Base-by-base conservation (phyloP, 1,140 invertebrate genomes). In the Tetragonula clypearis region DNA sequence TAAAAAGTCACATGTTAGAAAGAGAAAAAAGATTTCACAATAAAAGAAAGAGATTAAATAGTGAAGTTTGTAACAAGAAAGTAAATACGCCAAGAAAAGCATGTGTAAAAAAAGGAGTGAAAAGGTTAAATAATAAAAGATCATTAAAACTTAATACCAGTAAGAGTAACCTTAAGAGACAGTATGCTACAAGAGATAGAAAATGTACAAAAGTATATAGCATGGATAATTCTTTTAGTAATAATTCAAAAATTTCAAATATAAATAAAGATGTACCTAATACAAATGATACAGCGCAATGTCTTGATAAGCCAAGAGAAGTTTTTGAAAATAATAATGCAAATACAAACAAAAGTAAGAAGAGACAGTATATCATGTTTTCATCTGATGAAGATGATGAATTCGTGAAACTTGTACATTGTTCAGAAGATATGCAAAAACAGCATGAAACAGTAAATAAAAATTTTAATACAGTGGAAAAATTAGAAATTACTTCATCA, bases 351-450 rank as follows among this genome's bases (percentile, higher is more conserved):
- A 69, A 26, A 2, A 5, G 15, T 11, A 30, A 30, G 8, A 26
- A 15, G 19, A 58, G 30, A 73, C 26, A 21, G 14, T 2, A 15
- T 35, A 15, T 15, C 11, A 0, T 19, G n/a, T 8, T 78, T 14
- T 60, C 26, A 0, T 78, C 35, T 1, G 82, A 84, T 0, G 65
- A 69, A 8, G 56, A 71, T 12, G 21, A 75, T 35, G 81, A 23
- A 14, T 69, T 77, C 23, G 5, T 69, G 30, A 69, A 83, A 4
- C 35, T 78, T 69, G 19, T 78, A 78, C 14, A 56, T 19, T 41
- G 23, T 41, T 26, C 21, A 60, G 12, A 60, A 71, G 17, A 41
- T 21, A 21, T 12, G 53, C 17, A 17, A 8, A 53, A 30, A 23
- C 19, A 9, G 30, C n/a, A 62, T 21, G n/a, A 62, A 15, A 11